Evolutionary conservation across 2,797 vertebrate species (phyloP), one percentile per base, ranked within the genome.

Genomic region (Crocidura indochinensis): DNA sequence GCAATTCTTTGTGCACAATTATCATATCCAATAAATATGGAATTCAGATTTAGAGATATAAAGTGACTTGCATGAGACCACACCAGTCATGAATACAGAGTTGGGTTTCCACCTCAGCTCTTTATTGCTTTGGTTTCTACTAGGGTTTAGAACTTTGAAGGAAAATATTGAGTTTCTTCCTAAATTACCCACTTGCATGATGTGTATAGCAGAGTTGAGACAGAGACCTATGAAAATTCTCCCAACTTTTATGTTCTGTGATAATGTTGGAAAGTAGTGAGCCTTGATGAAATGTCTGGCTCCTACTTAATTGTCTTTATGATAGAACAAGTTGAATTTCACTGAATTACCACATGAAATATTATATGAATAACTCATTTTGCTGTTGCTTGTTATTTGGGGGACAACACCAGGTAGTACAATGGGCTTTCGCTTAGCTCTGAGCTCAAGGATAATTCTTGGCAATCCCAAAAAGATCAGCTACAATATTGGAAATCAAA

Each of bases 231-330:
- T 17, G 26, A 26, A 77, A 53, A 27, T 20, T 12, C 10, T 29
- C 44, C 53, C 22, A 85, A 72, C 22, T 77, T 38, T 27, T 22
- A 26, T 31, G 29, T 78, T n/a, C 26, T 69, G 38, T 1, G 0
- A 22, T 64, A n/a, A 20, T 15, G 6, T 69, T 77, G 1, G 67
- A 6, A 92, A 65, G 82, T 38, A 19, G 26, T 17, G 67, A 11
- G 7, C 44, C 88, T 1, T 46, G 14, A 10, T 47, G 29, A 65
- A 85, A 65, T 24, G 8, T 71, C 72, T 77, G 24, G 4, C 56
- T 91, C 91, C 47, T 78, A 31, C 56, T 84, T 49, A 38, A 44
- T 3, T 81, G 26, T 79, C 82, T 8, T 91, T 78, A 47, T 24
- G 10, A 47, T 15, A 88, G 19, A 9, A 56, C 31, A 31, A 27